Base-by-base conservation (phyloP, 2,113 vertebrate species). In the Suncus etruscus region DNA sequence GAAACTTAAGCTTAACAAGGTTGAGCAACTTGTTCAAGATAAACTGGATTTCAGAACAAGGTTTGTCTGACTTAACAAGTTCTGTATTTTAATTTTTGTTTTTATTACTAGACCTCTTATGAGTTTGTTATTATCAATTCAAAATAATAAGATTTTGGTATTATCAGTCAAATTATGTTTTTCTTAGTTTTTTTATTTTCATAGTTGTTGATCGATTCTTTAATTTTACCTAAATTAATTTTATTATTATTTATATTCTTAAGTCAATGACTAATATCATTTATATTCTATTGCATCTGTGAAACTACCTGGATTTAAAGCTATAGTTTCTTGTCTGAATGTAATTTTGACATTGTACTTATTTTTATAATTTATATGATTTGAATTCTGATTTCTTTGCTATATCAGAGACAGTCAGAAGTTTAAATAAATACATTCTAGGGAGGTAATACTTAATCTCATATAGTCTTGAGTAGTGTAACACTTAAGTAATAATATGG, bases 31-130 rank as follows among this genome's bases (percentile, higher is more conserved):
- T 72, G 69, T 25, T 82, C 29, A 85, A 74, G 63, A 39, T 82
- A 70, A 92, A 73, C 69, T 86, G 45, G 22, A n/a, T 75, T 89
- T 89, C 27, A 89, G 89, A 63, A 50, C 61, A 77, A 87, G 32
- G 14, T 70, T 12, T 91, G 18, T 86, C 32, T 81, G 39, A 89
- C 50, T n/a, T 51, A 76, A 80, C 61, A 82, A n/a, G 6, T 76
- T 88, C 48, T 83, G 27, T n/a, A 39, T 72, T 11, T 85, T 51
- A 87, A 58, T 25, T 68, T 27, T 80, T 32, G 11, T 68, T 68
- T 87, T 45, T 68, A 20, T 61, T 61, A 81, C 61, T 61, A 61
- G 15, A 65, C 10, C 83, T 83, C 47, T 24, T 25, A 66, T 39
- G 25, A 1, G 3, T 45, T 68, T 90, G 75, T 76, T 76, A 51